Conservation (phyloP, 2,113 vertebrate genomes). For the Lethenteron reissneri region DNA sequence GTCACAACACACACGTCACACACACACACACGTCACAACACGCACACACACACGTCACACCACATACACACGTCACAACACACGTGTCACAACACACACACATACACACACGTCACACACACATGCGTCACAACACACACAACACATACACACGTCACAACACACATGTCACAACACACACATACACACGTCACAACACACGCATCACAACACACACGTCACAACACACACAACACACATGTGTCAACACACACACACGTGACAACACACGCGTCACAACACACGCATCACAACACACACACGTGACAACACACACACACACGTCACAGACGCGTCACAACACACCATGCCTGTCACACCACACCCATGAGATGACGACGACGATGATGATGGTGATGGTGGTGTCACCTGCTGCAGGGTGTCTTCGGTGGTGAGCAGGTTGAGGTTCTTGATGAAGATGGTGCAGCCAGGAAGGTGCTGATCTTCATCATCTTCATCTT, state of each 20-base stretch:
- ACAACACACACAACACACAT: neutral
- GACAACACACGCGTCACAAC: neutral
- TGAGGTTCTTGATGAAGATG: conserved; percentile 81
- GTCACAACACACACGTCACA: no score
- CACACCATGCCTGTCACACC: neutral
- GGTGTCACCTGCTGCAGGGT: conserved; percentile 29
- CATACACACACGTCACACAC: no score
- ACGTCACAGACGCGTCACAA: rapidly evolving
- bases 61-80: no score
- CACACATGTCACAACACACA: no score
- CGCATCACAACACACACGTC: no score
- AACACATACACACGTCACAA: no score
- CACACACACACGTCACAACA: no score
- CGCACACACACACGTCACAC: no score
- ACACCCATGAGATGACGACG: rapidly evolving
- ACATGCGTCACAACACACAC: no score
- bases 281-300: neutral
- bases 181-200: no score
- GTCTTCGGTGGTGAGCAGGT: conserved; percentile 58
- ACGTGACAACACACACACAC: rapidly evolving
- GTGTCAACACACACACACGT: neutral
- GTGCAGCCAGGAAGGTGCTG: conserved; percentile 52
- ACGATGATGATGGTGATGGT: neutral
- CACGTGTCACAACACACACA: no score
- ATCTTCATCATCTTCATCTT: conserved; percentile 37